Evolutionary conservation across 2,888 invertebrate genomes (phyloP).

Genomic region (Cantharis rufa): DNA sequence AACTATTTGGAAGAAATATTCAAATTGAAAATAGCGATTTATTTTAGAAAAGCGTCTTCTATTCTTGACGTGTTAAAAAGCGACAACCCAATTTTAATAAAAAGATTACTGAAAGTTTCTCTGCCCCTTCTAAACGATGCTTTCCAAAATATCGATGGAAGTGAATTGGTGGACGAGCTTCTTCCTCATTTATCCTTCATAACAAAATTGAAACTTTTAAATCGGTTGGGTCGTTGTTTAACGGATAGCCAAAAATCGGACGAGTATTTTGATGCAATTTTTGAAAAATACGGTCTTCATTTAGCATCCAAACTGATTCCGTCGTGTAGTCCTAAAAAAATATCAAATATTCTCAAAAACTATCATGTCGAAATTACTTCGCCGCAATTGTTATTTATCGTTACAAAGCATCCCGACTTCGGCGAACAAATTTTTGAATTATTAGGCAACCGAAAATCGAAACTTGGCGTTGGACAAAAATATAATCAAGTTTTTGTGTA

Average conservation of each 20-base stretch:
- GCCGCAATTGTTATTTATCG: conserved; percentile 7
- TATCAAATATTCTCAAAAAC: conserved; percentile 6
- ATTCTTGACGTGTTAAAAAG: conserved; percentile 24
- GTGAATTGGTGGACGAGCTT: conserved; percentile 11
- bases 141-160: conserved; percentile 7
- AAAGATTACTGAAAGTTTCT: conserved; percentile 17
- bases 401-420: conserved; percentile 4
- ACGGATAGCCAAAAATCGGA: conserved; percentile 8
- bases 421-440: not conserved
- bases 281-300: conserved; percentile 21
- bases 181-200: conserved; percentile 21
- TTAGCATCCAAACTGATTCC: conserved; percentile 19
- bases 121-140: conserved; percentile 18
- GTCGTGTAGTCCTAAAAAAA: conserved; percentile 20
- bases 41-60: conserved; percentile 11
- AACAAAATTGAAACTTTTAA: conserved; percentile 21
- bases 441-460: not conserved
- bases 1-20: conserved; percentile 15
- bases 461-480: not conserved
- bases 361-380: conserved; percentile 7
- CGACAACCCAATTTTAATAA: conserved; percentile 15
- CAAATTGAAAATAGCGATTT: conserved; percentile 18
- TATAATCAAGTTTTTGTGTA: conserved; percentile 5
- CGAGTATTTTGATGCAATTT: conserved; percentile 18
- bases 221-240: conserved; percentile 11